A percentile compares a stretch with the other conserved stretches of the same genome.
phyloP scores from a whole-genome alignment of 2,888 invertebrate species.

The Agelastica alni region DNA sequence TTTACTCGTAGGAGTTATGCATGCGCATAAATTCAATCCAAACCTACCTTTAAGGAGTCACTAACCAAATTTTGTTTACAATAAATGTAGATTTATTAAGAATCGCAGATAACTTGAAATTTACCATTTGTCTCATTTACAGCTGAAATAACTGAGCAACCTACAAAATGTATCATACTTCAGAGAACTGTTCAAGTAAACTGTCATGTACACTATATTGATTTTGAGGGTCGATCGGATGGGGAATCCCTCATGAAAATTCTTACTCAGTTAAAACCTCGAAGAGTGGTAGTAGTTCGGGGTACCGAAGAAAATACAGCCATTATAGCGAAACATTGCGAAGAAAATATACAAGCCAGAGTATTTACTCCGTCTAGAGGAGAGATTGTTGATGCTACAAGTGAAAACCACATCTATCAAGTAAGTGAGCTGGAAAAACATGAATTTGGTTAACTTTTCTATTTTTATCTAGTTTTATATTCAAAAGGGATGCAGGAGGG shows the following conservation, averaged over 20 bases:
- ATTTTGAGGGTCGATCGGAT: conserved; percentile 93
- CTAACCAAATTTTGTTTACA: no score
- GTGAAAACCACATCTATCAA: conserved; percentile 97
- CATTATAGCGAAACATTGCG: conserved; percentile 69
- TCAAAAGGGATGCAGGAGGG: no score
- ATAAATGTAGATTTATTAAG: no score
- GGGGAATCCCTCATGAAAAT: conserved; percentile 84
- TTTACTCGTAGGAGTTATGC: no score
- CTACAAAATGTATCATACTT: conserved; percentile 85
- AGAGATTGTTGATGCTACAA: conserved; percentile 92
- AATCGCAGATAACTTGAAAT: no score
- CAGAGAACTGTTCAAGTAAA: conserved; percentile 77
- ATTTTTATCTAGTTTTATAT: no score
- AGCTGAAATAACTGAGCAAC: conserved; percentile 71
- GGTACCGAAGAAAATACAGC: conserved; percentile 73
- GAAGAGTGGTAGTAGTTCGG: conserved; percentile 78
- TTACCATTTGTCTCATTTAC: no score
- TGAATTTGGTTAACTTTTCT: no score
- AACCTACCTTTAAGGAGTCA: no score
- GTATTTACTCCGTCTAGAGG: conserved; percentile 84
- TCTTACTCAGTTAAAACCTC: conserved; percentile 77
- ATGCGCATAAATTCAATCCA: no score
- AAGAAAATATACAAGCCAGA: conserved; percentile 67
- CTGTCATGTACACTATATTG: conserved; percentile 91
- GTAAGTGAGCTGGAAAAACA: conserved; percentile 60